Base-by-base conservation (phyloP, 2,888 invertebrate species). In the Netelia fuscicornis region DNA sequence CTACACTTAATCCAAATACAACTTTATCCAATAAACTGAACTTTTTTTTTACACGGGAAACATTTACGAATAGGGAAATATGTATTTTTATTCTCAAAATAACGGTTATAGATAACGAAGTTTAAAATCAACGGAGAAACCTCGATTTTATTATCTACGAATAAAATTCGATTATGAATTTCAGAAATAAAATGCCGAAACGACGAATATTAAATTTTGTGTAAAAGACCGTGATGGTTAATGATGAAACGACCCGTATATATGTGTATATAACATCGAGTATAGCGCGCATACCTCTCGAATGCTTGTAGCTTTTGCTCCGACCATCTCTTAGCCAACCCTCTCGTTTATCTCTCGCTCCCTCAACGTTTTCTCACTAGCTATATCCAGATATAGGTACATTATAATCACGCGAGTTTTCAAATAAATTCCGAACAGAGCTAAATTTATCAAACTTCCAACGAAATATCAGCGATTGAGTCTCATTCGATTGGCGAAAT, bases 271-370 rank as follows among this genome's bases (percentile, higher is more conserved):
- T 17, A 17, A 42, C 65, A 42, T 65, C 3, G 42, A 42, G 42
- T 42, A n/a, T 11, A 42, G 37, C 9, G 42, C 72, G 17, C 72
- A 75, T 81, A 75, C 75, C 75, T 81, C 62, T 68, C 60, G 1
- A 30, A 60, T 42, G 67, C 70, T 56, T 81, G 70, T 64, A 81
- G 74, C 67, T 76, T 54, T 25, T 58, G 67, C 81, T 30, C 65
- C 37, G 68, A 25, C 52, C 70, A 54, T 81, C 74, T 76, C 75
- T 67, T 77, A 54, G 54, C 42, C 62, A 54, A 74, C 68, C 54
- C 54, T 9, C 54, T 60, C 42, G 17, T 68, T 60, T 44, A 62
- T 74, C 23, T 60, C 70, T 78, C 75, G 54, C 48, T 62, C 44
- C 60, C 64, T 80, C 76, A 65, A 76, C 58, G 52, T 67, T 48